A percentile compares a stretch with the other conserved stretches of the same genome.
These are phyloP conservation scores for Centropristis striata DNA, from an alignment of 2,113 vertebrate genomes.

Conservation along the genomic window DNA sequence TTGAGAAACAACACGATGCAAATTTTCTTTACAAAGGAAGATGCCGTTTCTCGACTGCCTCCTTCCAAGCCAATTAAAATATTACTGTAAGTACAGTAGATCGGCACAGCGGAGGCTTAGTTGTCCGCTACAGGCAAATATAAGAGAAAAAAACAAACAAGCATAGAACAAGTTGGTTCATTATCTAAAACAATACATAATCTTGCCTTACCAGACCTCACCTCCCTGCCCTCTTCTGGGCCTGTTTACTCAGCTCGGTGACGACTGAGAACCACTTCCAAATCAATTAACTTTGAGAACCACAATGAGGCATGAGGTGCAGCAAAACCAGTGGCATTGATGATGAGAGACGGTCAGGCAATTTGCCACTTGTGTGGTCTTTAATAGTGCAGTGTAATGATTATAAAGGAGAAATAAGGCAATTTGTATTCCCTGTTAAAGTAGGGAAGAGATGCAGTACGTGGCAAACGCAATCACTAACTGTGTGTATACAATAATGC, in stretches of 20 bases:
- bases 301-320: conserved; percentile 42
- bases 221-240: conserved; percentile 35
- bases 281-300: conserved; percentile 75
- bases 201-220: conserved; percentile 31
- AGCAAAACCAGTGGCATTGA: conserved; percentile 26
- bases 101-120: conserved; percentile 31
- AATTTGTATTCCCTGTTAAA: conserved; percentile 35
- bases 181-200: conserved; percentile 64
- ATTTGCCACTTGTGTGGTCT: conserved; percentile 61
- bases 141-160: conserved; percentile 15
- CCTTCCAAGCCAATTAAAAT: conserved; percentile 53
- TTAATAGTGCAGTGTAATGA: conserved; percentile 43
- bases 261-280: conserved; percentile 59
- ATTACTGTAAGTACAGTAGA: conserved; percentile 31
- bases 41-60: conserved; percentile 13
- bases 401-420: conserved; percentile 22
- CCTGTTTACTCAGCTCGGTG: conserved; percentile 43
- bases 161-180: conserved; percentile 53
- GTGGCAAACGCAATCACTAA: background rate
- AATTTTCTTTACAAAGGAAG: conserved; percentile 6
- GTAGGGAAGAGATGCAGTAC: background rate
- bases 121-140: conserved; percentile 2
- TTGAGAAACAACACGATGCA: background rate
- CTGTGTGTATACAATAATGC: background rate
- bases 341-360: conserved; percentile 48